Conservation (phyloP, 2,888 invertebrate species). For the Bombylius discolor region DNA sequence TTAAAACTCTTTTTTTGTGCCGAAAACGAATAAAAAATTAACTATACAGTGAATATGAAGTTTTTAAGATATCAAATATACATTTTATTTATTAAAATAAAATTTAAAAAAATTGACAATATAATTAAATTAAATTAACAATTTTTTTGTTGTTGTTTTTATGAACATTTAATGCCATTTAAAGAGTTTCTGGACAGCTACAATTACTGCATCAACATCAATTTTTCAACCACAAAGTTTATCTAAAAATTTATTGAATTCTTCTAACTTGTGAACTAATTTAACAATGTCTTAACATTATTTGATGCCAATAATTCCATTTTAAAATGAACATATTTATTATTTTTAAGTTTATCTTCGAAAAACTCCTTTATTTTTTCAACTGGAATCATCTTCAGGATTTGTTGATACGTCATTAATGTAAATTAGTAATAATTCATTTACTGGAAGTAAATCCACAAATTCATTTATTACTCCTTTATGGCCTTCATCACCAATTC, state of each 20-base stretch:
- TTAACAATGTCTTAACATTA: slow-evolving; percentile 8
- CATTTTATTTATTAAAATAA: no score
- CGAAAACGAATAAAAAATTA: no score
- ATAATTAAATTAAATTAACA: no score
- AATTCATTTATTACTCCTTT: slow-evolving; percentile 6
- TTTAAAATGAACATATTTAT: slow-evolving; percentile 7
- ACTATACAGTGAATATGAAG: no score
- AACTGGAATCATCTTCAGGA: slow-evolving; percentile 8
- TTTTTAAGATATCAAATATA: no score
- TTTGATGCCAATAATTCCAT: slow-evolving; percentile 8
- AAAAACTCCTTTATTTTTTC: slow-evolving; percentile 3
- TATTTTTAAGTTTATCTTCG: slow-evolving; percentile 2
- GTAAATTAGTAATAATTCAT: slow-evolving; percentile 9
- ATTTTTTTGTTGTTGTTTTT: no score
- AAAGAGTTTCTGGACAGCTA: slow-evolving; percentile 2
- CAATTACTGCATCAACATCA: slow-evolving; percentile 7
- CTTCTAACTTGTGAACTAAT: slow-evolving; percentile 1
- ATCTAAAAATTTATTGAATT: background rate
- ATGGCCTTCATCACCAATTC: slow-evolving; percentile 11
- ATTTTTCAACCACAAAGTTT: slow-evolving; percentile 5
- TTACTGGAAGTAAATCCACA: slow-evolving; percentile 6
- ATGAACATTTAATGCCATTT: background rate
- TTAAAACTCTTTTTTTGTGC: no score
- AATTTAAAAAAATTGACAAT: no score
- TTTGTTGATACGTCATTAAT: slow-evolving; percentile 8